Percentiles rank a stretch among this genome's conserved stretches.
phyloP scores from a whole-genome alignment of 2,113 vertebrate species.

The Cygnus buccinator region DNA sequence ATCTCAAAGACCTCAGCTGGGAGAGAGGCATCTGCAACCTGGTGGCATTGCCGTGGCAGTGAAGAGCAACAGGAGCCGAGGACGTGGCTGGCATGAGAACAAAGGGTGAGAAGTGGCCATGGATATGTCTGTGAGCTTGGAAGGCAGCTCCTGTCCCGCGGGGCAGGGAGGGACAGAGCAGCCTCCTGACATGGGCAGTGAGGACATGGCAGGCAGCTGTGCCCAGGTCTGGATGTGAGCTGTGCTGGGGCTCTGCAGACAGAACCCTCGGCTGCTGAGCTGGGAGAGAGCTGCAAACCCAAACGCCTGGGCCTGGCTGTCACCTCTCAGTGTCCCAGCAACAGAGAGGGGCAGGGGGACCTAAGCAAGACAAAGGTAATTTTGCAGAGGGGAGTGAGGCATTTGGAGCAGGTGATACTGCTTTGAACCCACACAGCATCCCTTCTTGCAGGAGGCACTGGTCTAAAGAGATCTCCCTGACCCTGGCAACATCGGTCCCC shows the following conservation, averaged over 20 bases:
- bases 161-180: accelerated
- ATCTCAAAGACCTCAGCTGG: neutral
- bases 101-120: neutral
- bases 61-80: neutral
- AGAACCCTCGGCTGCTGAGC: too few relatives aligned
- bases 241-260: neutral
- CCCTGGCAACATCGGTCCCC: neutral
- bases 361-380: neutral
- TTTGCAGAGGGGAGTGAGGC: neutral
- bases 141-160: neutral
- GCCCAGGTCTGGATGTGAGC: neutral
- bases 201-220: neutral
- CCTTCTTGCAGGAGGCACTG: neutral
- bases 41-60: neutral
- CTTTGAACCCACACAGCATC: neutral
- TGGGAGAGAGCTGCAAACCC: too few relatives aligned
- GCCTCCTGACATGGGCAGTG: accelerated
- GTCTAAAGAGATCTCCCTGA: neutral
- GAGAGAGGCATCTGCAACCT: neutral
- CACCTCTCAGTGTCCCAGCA: too few relatives aligned
- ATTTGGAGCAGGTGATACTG: neutral
- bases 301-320: too few relatives aligned
- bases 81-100: neutral
- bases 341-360: too few relatives aligned
- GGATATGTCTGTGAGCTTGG: neutral